Evolutionary conservation across 2,888 invertebrate species (phyloP), one percentile per base, ranked within the genome.

Genomic region (Sinopyrophorus schimmeli): DNA sequence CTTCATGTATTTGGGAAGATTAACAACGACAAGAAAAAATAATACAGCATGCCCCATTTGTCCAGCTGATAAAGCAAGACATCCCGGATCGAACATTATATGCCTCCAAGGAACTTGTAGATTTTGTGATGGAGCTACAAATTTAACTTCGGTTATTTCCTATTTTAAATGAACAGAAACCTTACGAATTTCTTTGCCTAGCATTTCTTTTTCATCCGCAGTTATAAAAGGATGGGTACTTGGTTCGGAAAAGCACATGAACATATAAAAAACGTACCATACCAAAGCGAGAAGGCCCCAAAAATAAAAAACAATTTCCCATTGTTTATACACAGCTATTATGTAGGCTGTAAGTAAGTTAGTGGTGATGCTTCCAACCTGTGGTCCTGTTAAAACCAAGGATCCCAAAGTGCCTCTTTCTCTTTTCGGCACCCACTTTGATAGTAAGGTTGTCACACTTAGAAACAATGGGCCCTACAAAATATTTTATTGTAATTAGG

Each of bases 291-390:
- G 57, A 2, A 70, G 71, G 4, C 80, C 81, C 60, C 80, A 81
- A 3, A 78, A 67, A 55, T 80, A 81, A 61, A 81, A 82, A 0
- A 80, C 79, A 38, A 76, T 72, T 0, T 76, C 77, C 80, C 80
- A 80, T 52, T 78, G 77, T 1, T 74, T 72, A 51, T 76, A 65
- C 3, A 74, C 58, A 47, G 73, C 59, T 48, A 35, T 35, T 5
- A 35, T 16, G 5, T 11, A 15, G 1, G 24, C 35, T 9, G 23
- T 10, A 9, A 35, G 12, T 3, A 35, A 15, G 17, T 35, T 35
- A 5, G 23, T 24, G 3, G 14, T 12, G 7, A 40, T 30, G 7
- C 20, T 20, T 31, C 47, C 47, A 6, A 46, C 9, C 24, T 38
- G 46, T 14, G 38, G 31, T 1, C 58, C 59, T 6, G 59, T 51